A percentile compares a stretch with the other conserved stretches of the same genome.
Conservation (phyloP, 2,113 vertebrate species). For the Cisticola juncidis region DNA sequence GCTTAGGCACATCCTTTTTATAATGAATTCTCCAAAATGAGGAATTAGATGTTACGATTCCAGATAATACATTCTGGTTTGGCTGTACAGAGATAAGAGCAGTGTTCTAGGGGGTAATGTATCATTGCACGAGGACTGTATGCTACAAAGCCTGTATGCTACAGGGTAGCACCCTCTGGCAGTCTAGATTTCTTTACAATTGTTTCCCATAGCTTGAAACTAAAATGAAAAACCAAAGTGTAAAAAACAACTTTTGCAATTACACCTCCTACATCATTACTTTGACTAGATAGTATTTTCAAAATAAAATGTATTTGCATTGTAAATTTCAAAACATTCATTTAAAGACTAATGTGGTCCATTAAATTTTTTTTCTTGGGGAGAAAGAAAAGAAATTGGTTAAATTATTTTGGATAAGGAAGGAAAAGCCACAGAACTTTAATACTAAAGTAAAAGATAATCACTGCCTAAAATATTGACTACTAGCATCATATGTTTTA, state of each 20-base stretch:
- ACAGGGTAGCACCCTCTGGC: not conserved
- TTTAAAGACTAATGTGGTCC: not conserved
- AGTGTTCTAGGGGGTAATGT: not conserved
- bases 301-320: not conserved
- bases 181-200: not conserved
- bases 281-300: not conserved
- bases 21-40: slow-evolving; percentile 31
- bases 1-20: not conserved
- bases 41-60: slow-evolving; percentile 42
- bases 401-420: not conserved
- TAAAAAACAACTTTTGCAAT: not conserved
- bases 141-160: not conserved
- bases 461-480: not conserved
- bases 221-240: not conserved
- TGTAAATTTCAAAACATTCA: not conserved
- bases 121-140: not conserved
- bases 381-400: not conserved
- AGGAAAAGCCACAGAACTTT: not conserved
- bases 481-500: not conserved
- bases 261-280: not conserved
- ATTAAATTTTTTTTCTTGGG: not conserved
- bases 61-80: slow-evolving; percentile 1
- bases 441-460: not conserved
- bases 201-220: not conserved
- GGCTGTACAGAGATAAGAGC: slow-evolving; percentile 7